Conservation (phyloP, 2,888 invertebrate species). For the Lasioglossum pauxillum region DNA sequence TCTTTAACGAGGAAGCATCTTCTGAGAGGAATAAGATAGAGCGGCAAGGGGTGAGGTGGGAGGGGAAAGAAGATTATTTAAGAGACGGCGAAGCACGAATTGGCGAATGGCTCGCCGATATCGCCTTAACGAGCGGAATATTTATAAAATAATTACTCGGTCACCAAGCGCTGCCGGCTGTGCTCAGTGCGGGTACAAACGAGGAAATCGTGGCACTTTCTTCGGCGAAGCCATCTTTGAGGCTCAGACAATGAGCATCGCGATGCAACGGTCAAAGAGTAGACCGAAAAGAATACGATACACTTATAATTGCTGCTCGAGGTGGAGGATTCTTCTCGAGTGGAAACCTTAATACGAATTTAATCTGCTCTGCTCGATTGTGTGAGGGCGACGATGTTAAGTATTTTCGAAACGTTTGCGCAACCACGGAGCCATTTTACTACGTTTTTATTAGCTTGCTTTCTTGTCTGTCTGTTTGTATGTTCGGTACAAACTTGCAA, state of each 20-base stretch:
- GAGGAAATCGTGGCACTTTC: slow-evolving; percentile 37
- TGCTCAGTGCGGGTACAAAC: slow-evolving; percentile 18
- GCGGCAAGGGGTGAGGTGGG: background rate
- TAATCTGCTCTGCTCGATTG: slow-evolving; percentile 35
- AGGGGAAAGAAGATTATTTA: slow-evolving; percentile 2
- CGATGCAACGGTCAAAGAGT: slow-evolving; percentile 33
- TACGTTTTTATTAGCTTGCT: no score
- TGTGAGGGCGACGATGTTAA: slow-evolving; percentile 17
- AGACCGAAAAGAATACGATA: slow-evolving; percentile 32
- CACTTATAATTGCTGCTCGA: slow-evolving; percentile 45
- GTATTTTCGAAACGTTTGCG: background rate
- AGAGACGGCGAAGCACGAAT: slow-evolving; percentile 32
- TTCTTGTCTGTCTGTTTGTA: no score
- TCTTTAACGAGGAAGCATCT: slow-evolving; percentile 1
- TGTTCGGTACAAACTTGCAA: no score
- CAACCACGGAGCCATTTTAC: background rate
- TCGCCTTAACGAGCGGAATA: slow-evolving; percentile 61
- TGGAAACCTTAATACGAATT: slow-evolving; percentile 26
- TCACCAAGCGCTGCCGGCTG: slow-evolving; percentile 36
- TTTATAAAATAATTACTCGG: slow-evolving; percentile 68
- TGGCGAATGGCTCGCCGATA: slow-evolving; percentile 50
- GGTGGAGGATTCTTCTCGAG: slow-evolving; percentile 19
- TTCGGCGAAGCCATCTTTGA: slow-evolving; percentile 21
- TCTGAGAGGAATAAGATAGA: background rate
- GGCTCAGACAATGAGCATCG: slow-evolving; percentile 53